Conservation (phyloP, 2,888 invertebrate species). For the Monochamus alternatus region DNA sequence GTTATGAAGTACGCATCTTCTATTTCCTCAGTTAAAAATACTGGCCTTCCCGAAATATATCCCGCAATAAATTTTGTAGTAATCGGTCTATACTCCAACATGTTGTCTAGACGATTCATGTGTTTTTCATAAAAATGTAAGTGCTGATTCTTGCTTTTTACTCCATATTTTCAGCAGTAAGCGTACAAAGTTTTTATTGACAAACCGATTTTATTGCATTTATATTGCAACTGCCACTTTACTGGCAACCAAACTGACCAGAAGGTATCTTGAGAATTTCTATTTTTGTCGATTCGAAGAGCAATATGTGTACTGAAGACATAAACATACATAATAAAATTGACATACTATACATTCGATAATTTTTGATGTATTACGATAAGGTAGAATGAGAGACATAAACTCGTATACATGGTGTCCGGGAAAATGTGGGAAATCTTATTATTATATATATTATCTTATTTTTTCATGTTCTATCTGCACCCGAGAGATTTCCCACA, state of each 20-base stretch:
- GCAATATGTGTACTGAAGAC: too few species aligned
- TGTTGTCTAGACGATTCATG: slow-evolving; percentile 33
- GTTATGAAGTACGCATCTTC: too few species aligned
- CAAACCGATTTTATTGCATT: background rate
- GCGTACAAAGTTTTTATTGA: background rate
- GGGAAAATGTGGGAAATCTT: too few species aligned
- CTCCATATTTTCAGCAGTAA: slow-evolving; percentile 6
- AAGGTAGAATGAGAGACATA: too few species aligned
- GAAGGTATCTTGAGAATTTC: background rate
- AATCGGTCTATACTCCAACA: background rate
- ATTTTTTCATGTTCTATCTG: too few species aligned
- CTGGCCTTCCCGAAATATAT: background rate
- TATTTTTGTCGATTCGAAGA: background rate
- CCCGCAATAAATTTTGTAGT: background rate
- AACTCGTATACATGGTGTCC: too few species aligned
- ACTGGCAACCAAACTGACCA: background rate
- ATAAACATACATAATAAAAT: too few species aligned
- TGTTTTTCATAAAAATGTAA: slow-evolving; percentile 24
- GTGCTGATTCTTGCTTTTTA: slow-evolving; percentile 14
- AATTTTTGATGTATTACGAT: too few species aligned
- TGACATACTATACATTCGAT: too few species aligned
- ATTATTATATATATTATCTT: too few species aligned
- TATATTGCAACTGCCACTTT: background rate
- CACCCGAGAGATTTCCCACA: too few species aligned
- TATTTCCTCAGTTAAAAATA: background rate